These are phyloP conservation scores for Neoitamus cyanurus DNA, from an alignment of 2,888 invertebrate species.

Conservation along the genomic window DNA sequence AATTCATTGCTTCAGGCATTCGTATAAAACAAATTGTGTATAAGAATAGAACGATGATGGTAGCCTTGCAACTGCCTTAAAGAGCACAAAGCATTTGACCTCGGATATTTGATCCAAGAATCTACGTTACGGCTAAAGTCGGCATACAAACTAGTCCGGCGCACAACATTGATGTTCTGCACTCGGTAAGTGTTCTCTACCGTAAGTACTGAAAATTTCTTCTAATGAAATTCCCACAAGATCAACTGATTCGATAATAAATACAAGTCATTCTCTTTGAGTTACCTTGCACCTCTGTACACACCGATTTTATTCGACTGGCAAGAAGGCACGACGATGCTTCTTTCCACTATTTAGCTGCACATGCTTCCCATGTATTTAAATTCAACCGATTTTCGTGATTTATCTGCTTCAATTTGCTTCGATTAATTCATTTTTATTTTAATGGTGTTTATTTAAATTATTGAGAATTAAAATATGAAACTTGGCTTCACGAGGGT, in stretches of 20 bases:
- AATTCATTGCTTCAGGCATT: conserved; percentile 4
- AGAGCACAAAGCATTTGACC: conserved; percentile 50
- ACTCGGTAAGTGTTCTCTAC: not conserved
- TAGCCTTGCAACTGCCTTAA: conserved; percentile 51
- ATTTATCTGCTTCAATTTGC: not conserved
- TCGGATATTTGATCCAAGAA: conserved; percentile 43
- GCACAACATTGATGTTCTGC: not conserved
- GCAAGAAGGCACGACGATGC: conserved; percentile 15
- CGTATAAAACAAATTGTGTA: conserved; percentile 14
- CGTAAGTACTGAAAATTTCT: conserved; percentile 22
- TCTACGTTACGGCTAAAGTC: not conserved
- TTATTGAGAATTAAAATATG: not conserved
- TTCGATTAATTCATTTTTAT: not conserved
- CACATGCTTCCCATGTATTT: conserved; percentile 1
- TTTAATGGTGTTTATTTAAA: not conserved
- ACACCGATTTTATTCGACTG: not conserved
- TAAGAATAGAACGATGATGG: conserved; percentile 48
- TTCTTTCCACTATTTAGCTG: not conserved
- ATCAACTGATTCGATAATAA: conserved; percentile 46
- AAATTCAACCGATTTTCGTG: not conserved
- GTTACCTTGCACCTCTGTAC: conserved; percentile 23
- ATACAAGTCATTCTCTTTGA: conserved; percentile 21
- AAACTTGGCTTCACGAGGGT: no score
- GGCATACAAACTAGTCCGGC: conserved; percentile 12
- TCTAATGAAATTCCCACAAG: conserved; percentile 47